Conservation (phyloP, 2,113 vertebrate species). For the Seriola dumerili region DNA sequence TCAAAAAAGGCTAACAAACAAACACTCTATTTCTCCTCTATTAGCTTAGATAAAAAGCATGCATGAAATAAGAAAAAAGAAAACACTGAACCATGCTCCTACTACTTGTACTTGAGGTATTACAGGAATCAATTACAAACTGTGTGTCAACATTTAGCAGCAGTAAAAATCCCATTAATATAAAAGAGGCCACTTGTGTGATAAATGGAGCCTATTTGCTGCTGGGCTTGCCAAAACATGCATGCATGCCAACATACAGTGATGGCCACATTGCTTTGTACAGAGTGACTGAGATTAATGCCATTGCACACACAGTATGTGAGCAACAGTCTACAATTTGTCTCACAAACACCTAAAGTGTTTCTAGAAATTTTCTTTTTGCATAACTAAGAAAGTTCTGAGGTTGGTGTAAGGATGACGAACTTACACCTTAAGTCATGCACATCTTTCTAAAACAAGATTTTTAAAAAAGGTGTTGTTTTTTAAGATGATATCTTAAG, state of each 20-base stretch:
- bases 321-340: constrained; percentile 11
- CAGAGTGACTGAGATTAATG: not conserved
- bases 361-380: not conserved
- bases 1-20: not conserved
- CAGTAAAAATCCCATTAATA: not conserved
- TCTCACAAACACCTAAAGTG: not conserved
- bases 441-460: not conserved
- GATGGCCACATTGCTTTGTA: not conserved
- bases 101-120: not conserved
- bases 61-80: too few relatives aligned
- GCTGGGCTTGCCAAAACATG: constrained; percentile 34
- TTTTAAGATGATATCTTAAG: not conserved
- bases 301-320: not conserved
- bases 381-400: not conserved
- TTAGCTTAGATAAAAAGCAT: not conserved
- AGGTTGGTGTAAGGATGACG: not conserved
- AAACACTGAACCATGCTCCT: not conserved
- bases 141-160: not conserved
- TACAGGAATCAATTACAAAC: not conserved
- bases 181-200: not conserved
- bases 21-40: not conserved
- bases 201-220: not conserved
- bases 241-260: not conserved
- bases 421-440: not conserved
- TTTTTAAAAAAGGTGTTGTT: not conserved